Evolutionary conservation across 2,797 vertebrate species (phyloP), one percentile per base, ranked within the genome.

Genomic region (Aulostomus chinensis): DNA sequence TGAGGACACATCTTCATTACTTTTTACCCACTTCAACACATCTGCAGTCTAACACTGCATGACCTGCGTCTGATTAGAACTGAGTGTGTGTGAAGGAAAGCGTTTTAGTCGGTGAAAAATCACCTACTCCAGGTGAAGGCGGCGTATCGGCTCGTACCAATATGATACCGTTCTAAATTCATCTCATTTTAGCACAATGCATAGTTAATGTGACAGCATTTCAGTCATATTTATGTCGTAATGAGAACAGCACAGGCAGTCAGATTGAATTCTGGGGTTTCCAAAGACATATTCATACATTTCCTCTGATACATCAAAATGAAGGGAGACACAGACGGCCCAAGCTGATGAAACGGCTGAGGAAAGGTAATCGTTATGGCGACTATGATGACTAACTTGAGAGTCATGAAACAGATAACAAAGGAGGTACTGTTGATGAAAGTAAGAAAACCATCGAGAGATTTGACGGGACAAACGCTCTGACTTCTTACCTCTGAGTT

Each of bases 241-340:
- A 46, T 53, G 33, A 58, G 38, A 42, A 12, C 5, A 1, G 28
- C 13, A 12, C 25, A 25, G 33, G 24, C 11, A 36, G 12, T 17
- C 1, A 9, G 12, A 33, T 18, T 32, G 42, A 33, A 41, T 45
- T 21, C 26, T 9, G 25, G 34, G 39, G 1, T 57, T 67, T n/a
- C n/a, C 42, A 67, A 35, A 60, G 47, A 49, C 12, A 12, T 28
- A 61, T 55, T 71, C 37, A 56, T 10, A 49, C 4, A 26, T 60
- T 57, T 54, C 16, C 58, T 69, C 15, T 46, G 49, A 43, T 52
- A n/a, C n/a, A n/a, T n/a, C n/a, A n/a, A n/a, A n/a, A n/a, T 4
- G 10, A 20, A 31, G 31, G 10, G 25, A 50, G 36, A 40, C n/a
- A n/a, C n/a, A n/a, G n/a, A n/a, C n/a, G n/a, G n/a, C n/a, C n/a